Evolutionary conservation across 2,888 invertebrate species (phyloP).

Genomic region (Dendrolimus houi): DNA sequence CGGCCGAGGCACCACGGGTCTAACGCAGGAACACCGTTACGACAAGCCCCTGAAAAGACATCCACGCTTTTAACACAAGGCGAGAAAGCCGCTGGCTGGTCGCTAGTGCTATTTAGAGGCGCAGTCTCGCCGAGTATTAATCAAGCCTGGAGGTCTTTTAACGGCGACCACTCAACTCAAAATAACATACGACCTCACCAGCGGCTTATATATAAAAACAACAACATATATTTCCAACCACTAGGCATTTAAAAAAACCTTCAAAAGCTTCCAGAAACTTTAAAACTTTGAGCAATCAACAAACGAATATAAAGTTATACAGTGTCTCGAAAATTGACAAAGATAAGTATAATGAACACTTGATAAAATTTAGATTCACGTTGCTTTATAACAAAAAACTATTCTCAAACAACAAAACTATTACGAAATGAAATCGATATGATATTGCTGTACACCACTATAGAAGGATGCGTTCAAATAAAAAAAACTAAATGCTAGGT

Average conservation of each 20-base stretch:
- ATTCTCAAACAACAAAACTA: too few species aligned
- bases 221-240: neutral
- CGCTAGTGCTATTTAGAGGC: conserved; percentile 37
- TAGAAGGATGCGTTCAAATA: too few species aligned
- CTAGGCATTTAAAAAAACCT: neutral
- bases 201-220: conserved; percentile 14
- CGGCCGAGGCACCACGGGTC: conserved; percentile 17
- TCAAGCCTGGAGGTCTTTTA: conserved; percentile 44
- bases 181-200: conserved; percentile 49
- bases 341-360: too few species aligned
- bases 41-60: conserved; percentile 53
- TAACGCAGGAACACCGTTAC: conserved; percentile 17
- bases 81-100: conserved; percentile 38
- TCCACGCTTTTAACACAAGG: conserved; percentile 60
- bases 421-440: too few species aligned
- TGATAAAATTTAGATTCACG: too few species aligned
- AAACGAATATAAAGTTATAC: too few species aligned
- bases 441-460: too few species aligned
- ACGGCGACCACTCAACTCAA: conserved; percentile 59
- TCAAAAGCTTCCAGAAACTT: too few species aligned
- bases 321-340: too few species aligned
- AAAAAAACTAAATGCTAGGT: too few species aligned
- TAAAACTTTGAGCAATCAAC: too few species aligned
- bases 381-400: too few species aligned
- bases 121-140: conserved; percentile 54